These are phyloP conservation scores for Paramuricea clavata DNA, from an alignment of 92 coral and sea anemone genomes.

Conservation along the genomic window DNA sequence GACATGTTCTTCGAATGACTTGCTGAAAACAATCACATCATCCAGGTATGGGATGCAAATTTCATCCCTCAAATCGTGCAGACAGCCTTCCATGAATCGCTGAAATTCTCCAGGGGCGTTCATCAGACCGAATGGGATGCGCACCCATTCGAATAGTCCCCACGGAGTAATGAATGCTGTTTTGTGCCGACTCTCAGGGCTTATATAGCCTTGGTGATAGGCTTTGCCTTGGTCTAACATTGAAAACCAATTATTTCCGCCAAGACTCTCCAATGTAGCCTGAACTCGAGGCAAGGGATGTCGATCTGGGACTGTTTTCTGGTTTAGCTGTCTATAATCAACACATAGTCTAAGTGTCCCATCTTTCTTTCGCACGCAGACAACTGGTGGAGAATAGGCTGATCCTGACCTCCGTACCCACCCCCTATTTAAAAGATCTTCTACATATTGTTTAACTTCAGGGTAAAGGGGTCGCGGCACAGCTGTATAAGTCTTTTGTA, in stretches of 20 bases:
- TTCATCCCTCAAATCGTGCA: constrained; percentile 23
- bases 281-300: constrained; percentile 45
- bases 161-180: constrained; percentile 65
- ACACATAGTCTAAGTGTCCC: constrained; percentile 32
- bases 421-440: constrained; percentile 34
- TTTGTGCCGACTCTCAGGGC: constrained; percentile 24
- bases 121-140: constrained; percentile 62
- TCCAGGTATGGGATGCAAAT: constrained; percentile 42
- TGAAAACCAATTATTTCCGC: constrained; percentile 49
- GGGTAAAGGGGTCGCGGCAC: constrained; percentile 43
- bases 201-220: constrained; percentile 55
- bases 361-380: constrained; percentile 46
- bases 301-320: constrained; percentile 23
- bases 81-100: constrained; percentile 36
- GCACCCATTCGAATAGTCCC: constrained; percentile 65
- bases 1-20: constrained; percentile 44
- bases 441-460: constrained; percentile 34
- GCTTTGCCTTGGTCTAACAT: constrained; percentile 62
- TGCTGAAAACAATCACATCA: constrained; percentile 28
- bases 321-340: constrained; percentile 28
- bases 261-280: constrained; percentile 18
- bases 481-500: constrained; percentile 17
- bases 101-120: constrained; percentile 54
- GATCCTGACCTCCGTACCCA: constrained; percentile 24
- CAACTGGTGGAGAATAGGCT: constrained; percentile 48